Evolutionary conservation across 2,797 vertebrate species (phyloP), one percentile per base, ranked within the genome.

Genomic region (Alca torda): DNA sequence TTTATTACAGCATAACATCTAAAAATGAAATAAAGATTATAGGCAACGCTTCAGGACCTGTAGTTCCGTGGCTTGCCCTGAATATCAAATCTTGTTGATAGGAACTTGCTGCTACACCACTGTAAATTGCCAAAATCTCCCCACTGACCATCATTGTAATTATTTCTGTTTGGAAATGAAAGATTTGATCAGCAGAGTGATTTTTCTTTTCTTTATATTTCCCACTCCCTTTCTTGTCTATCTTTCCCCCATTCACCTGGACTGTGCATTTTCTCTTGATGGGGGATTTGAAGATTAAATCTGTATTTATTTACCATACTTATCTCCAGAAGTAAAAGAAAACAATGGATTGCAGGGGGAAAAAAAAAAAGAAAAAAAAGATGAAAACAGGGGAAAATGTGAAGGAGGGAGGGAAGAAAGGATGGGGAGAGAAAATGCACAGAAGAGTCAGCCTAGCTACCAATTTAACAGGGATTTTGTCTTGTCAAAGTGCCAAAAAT

Each of bases 11-110:
- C 96, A 96, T 98, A 97, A 98, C 97, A 98, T 98, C 98, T 97
- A 97, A 98, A 98, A 98, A 98, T 98, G 97, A 98, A 98, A 98
- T 98, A 98, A 98, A 98, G 97, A 98, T 98, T 98, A 98, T 96
- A 98, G 95, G 97, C 97, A 98, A 97, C 4, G 94, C 96, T 98
- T 97, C 97, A 97, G 97, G 97, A 97, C 97, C 97, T 96, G 89
- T 94, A 97, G 96, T 97, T 97, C 95, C 89, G 77, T 53, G n/a
- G 35, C 86, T 98, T 96, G 95, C 94, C 95, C 96, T 97, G 98
- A 98, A 98, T 98, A 98, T 97, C 96, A 98, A 98, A 96, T 95
- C 61, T 50, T 93, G 83, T 97, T 98, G 96, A 97, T 97, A 98
- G 93, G 79, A 97, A 95, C 93, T 95, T 60, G 48, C 94, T 91